A percentile compares a stretch with the other conserved stretches of the same genome.
Conservation (phyloP, 1,140 invertebrate genomes). For the Anadara kagoshimensis region DNA sequence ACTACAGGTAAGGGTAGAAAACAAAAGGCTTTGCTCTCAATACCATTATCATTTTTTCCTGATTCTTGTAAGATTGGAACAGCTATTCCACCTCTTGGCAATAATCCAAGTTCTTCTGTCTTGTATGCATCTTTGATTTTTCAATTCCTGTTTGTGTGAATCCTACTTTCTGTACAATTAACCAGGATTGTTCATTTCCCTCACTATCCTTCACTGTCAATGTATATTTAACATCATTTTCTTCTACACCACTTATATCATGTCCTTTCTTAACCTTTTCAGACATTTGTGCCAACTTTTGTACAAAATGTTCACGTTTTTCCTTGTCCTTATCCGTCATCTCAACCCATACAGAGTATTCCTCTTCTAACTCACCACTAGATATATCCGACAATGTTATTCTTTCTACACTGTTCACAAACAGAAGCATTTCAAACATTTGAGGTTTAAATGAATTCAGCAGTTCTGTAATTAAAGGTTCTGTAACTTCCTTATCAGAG, state of each 20-base stretch:
- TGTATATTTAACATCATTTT: conserved; percentile 2
- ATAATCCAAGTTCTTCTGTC: conserved; percentile 38
- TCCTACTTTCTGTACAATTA: conserved; percentile 54
- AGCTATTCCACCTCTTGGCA: conserved; percentile 65
- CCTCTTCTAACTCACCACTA: conserved; percentile 8
- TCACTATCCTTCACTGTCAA: conserved; percentile 9
- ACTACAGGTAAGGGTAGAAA: conserved; percentile 65
- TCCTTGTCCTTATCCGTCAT: conserved; percentile 20
- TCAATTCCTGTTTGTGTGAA: conserved; percentile 31
- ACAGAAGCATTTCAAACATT: conserved; percentile 53
- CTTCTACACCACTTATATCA: background rate
- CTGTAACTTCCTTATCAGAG: conserved; percentile 16
- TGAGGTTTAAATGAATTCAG: conserved; percentile 51
- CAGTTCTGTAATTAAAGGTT: conserved; percentile 35
- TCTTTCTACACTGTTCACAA: conserved; percentile 56
- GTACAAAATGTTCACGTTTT: background rate
- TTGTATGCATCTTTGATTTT: conserved; percentile 28
- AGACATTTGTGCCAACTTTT: background rate
- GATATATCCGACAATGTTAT: conserved; percentile 49
- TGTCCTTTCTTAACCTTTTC: conserved; percentile 12
- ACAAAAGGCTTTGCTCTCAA: conserved; percentile 37
- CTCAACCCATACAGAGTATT: conserved; percentile 27
- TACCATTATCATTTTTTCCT: background rate
- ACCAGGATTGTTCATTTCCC: conserved; percentile 31
- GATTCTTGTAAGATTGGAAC: background rate